A percentile compares a stretch with the other conserved stretches of the same genome.
Conservation (phyloP, 2,113 vertebrate species). For the Cyanoderma ruficeps region DNA sequence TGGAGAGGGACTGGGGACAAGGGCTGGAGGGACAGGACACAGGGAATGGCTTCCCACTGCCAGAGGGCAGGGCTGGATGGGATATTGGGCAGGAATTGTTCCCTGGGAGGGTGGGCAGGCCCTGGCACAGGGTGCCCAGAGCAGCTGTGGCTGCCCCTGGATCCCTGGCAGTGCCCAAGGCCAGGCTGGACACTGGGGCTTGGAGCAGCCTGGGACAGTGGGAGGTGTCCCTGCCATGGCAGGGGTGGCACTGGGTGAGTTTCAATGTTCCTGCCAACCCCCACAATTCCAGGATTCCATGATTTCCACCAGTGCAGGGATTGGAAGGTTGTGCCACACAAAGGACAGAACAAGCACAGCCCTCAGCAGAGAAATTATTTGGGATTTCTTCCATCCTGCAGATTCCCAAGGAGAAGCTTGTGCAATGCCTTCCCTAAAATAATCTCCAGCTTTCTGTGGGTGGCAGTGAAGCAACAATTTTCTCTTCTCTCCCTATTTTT, state of each 20-base stretch:
- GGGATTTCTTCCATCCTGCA: neutral
- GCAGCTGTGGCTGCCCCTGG: neutral
- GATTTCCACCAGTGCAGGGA: neutral
- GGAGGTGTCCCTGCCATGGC: neutral
- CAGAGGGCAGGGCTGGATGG: neutral
- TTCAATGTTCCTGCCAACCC: neutral
- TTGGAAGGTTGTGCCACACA: neutral
- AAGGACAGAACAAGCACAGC: neutral
- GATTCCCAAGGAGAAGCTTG: neutral
- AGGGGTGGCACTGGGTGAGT: fast-evolving
- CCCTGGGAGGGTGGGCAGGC: neutral
- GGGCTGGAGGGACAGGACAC: neutral
- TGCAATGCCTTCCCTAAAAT: neutral
- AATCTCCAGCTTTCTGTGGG: conserved; percentile 28
- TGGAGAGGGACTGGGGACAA: neutral
- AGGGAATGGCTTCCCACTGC: neutral
- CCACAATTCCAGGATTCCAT: neutral
- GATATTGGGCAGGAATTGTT: neutral
- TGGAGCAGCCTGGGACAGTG: neutral
- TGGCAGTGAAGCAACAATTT: conserved; percentile 18
- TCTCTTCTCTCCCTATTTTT: neutral
- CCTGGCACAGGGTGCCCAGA: neutral
- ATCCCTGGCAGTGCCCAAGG: neutral
- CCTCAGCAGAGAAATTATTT: neutral
- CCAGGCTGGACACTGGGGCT: neutral